Base-by-base conservation (phyloP, 2,888 invertebrate genomes). In the Phaedon cochleariae region DNA sequence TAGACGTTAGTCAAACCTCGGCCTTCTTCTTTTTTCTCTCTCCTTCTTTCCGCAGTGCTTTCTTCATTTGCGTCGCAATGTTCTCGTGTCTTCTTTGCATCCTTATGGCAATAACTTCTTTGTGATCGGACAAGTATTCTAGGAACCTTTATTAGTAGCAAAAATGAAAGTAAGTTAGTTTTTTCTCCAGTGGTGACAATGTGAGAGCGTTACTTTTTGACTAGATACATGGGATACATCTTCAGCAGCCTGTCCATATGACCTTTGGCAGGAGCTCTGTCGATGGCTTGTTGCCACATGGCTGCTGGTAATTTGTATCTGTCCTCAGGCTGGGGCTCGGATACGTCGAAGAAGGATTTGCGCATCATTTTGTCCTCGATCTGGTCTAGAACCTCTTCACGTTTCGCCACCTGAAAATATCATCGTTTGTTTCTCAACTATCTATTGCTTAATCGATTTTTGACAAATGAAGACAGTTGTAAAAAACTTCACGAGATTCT, bases 201-300 rank as follows among this genome's bases (percentile, higher is more conserved):
- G n/a, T n/a, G n/a, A n/a, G n/a, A n/a, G n/a, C n/a, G n/a, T 72
- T 73, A 82, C 80, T 76, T 80, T 69, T 82, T 77, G 20, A 82
- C 76, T 10, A 83, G 52, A 51, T 74, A 64, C 18, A 76, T 49
- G 0, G 84, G 83, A 70, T 84, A 84, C 29, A 65, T 72, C 6
- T 72, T 71, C 31, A 77, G 73, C 45, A 84, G 65, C 20, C 57
- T 62, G 17, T 76, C 76, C 71, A 83, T 76, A 34, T 80, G 73
- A 46, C 78, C 77, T 62, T 76, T 80, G 3, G 68, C 74, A 0
- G 83, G 83, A 17, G 78, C 76, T 66, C 80, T 79, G 55, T 81
- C 81, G 48, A 83, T 83, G 2, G 79, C 82, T 64, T 82, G 81
- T 57, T 81, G 80, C 84, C 84, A 84, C 83, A 84, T 83, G 3